Conservation (phyloP, 2,113 vertebrate species). For the Anoura caudifer region DNA sequence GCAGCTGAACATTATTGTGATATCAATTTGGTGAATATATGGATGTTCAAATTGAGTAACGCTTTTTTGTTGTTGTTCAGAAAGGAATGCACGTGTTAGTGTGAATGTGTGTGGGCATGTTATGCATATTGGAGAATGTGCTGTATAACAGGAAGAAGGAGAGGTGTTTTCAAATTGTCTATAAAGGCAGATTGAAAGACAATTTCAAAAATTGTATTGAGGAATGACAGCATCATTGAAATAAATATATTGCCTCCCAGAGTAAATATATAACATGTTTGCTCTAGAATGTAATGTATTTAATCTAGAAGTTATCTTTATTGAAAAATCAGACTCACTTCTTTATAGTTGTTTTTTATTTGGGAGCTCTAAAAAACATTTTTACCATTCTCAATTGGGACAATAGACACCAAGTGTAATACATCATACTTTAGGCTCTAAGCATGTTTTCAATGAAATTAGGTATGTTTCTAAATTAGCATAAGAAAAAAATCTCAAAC, state of each 20-base stretch:
- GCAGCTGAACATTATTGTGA: not conserved
- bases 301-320: not conserved
- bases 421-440: not conserved
- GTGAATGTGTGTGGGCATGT: not conserved
- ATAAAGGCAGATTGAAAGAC: not conserved
- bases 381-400: not conserved
- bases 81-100: not conserved
- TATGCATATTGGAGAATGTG: not conserved
- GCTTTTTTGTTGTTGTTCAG: not conserved
- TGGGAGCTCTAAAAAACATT: not conserved
- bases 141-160: not conserved
- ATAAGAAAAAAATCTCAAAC: not conserved
- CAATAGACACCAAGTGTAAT: not conserved
- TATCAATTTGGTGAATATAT: not conserved
- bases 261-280: not conserved
- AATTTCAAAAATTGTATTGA: not conserved
- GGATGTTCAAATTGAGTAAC: not conserved
- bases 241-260: not conserved
- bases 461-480: constrained; percentile 16
- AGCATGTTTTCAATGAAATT: constrained; percentile 60
- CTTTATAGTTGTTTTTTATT: not conserved
- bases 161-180: not conserved
- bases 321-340: not conserved
- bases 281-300: not conserved
- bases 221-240: not conserved